These are phyloP conservation scores for Sebastes matsubarae DNA, from an alignment of 2,797 vertebrate species.

Conservation along the genomic window DNA sequence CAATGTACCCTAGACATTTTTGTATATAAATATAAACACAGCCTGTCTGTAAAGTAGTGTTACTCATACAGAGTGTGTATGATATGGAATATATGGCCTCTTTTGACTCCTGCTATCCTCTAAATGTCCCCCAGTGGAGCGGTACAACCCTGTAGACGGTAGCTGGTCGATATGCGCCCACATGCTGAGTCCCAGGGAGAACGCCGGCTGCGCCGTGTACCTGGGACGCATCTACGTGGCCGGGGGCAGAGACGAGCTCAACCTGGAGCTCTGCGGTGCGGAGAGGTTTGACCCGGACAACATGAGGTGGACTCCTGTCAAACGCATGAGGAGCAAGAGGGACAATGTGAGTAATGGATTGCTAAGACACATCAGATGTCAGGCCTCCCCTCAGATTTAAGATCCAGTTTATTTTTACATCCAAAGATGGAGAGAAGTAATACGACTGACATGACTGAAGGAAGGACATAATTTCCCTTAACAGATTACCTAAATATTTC, in stretches of 20 bases:
- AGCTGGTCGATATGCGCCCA: conserved; percentile 68
- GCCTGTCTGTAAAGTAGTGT: not conserved
- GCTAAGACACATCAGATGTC: not conserved
- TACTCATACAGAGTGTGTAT: conserved; percentile 30
- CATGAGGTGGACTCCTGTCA: conserved; percentile 56
- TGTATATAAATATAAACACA: conserved; percentile 19
- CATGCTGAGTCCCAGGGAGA: conserved; percentile 71
- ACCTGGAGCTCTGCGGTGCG: conserved; percentile 56
- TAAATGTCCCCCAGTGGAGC: conserved; percentile 73
- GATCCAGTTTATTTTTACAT: not conserved
- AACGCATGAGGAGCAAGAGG: conserved; percentile 68
- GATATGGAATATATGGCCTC: conserved; percentile 8
- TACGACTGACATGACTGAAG: no score
- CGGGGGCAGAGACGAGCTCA: conserved; percentile 67
- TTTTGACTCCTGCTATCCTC: conserved; percentile 21
- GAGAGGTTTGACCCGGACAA: conserved; percentile 65
- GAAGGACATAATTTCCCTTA: not conserved
- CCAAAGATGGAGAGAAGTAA: not conserved
- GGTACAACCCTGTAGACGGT: conserved; percentile 70
- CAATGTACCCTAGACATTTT: not conserved
- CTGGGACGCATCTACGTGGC: conserved; percentile 66
- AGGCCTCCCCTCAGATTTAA: not conserved
- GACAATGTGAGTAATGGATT: conserved; percentile 54
- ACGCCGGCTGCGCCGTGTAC: conserved; percentile 66
- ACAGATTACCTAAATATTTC: not conserved